These are phyloP conservation scores for Geococcyx californianus DNA, from an alignment of 2,113 vertebrate genomes.

Conservation along the genomic window DNA sequence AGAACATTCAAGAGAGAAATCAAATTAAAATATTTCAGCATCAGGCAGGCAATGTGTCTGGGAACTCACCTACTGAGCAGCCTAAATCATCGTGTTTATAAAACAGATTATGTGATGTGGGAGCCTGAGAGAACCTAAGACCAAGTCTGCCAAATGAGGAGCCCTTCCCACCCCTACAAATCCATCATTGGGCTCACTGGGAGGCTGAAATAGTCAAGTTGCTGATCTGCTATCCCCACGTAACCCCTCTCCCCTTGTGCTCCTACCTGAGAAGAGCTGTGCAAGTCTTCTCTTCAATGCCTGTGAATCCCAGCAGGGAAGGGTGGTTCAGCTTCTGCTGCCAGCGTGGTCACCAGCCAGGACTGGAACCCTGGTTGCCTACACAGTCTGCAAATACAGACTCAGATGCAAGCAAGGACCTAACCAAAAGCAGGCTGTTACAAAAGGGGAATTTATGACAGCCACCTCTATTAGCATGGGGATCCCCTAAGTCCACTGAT, in stretches of 20 bases:
- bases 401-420: rapidly evolving
- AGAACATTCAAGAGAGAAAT: neutral
- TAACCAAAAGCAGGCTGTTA: neutral
- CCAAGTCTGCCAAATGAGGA: neutral
- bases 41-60: neutral
- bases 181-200: neutral
- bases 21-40: neutral
- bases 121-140: neutral
- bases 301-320: neutral
- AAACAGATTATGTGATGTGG: rapidly evolving
- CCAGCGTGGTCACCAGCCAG: rapidly evolving
- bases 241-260: rapidly evolving
- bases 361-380: rapidly evolving
- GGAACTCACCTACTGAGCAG: neutral
- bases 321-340: neutral
- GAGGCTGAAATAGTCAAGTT: rapidly evolving
- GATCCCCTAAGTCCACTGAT: neutral
- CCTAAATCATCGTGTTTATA: neutral
- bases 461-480: neutral
- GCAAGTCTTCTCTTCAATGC: neutral
- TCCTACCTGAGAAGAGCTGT: neutral
- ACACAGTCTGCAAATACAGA: neutral
- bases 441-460: neutral
- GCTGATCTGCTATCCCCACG: neutral
- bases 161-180: neutral